These are phyloP conservation scores for Labrus mixtus DNA, from an alignment of 2,113 vertebrate genomes.

Conservation along the genomic window DNA sequence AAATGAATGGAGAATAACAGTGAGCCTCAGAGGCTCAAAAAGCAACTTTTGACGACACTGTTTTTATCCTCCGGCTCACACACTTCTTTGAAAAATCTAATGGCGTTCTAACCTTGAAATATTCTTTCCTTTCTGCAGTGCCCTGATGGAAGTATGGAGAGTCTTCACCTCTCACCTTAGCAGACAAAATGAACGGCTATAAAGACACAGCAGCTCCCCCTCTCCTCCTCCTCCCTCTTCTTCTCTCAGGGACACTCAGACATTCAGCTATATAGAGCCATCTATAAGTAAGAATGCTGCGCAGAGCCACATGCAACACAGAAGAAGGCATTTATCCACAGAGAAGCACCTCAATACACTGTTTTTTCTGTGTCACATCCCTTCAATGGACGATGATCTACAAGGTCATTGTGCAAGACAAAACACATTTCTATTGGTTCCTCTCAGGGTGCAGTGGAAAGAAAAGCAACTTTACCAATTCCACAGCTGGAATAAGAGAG, in stretches of 20 bases:
- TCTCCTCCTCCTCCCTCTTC: constrained; percentile 48
- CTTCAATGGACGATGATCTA: constrained; percentile 34
- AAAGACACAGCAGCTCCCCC: constrained; percentile 52
- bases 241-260: constrained; percentile 72
- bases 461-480: constrained; percentile 25
- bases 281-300: constrained; percentile 53
- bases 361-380: constrained; percentile 24
- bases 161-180: constrained; percentile 71
- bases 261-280: constrained; percentile 60
- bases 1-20: constrained; percentile 50
- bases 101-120: constrained; percentile 75
- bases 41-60: constrained; percentile 60
- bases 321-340: constrained; percentile 66
- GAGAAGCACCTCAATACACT: constrained; percentile 43
- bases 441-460: constrained; percentile 14
- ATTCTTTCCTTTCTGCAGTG: constrained; percentile 67
- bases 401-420: constrained; percentile 46
- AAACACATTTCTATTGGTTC: constrained; percentile 22
- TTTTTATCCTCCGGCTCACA: constrained; percentile 63
- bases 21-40: constrained; percentile 65
- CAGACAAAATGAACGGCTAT: constrained; percentile 70
- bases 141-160: constrained; percentile 73
- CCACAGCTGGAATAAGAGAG: constrained; percentile 12
- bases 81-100: constrained; percentile 63
- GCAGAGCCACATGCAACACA: constrained; percentile 48